Conservation (phyloP, 1,140 invertebrate genomes). For the Plutomurus gul region DNA sequence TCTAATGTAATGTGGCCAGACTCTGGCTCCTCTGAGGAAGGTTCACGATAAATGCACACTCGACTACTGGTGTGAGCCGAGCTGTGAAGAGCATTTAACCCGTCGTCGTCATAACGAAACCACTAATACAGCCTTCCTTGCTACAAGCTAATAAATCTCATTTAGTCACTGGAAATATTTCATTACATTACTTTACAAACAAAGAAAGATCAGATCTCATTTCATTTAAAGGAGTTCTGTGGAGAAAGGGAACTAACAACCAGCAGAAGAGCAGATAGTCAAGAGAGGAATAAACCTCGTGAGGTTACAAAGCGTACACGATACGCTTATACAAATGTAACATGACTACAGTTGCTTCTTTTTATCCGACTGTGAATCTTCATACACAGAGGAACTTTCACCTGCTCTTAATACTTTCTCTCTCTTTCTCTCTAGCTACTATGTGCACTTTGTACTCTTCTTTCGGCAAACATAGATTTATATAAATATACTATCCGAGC, state of each 20-base stretch:
- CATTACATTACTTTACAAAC: slow-evolving; percentile 36
- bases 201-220: slow-evolving; percentile 32
- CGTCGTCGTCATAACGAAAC: slow-evolving; percentile 19
- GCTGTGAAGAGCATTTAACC: slow-evolving; percentile 16
- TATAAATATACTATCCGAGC: too few species aligned
- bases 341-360: too few species aligned
- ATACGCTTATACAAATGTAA: too few species aligned
- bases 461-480: too few species aligned
- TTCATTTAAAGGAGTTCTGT: slow-evolving; percentile 20
- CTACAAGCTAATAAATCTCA: slow-evolving; percentile 33
- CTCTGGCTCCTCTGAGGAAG: not conserved
- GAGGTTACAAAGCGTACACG: too few species aligned
- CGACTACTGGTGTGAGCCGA: not conserved
- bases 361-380: too few species aligned
- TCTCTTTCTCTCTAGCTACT: too few species aligned
- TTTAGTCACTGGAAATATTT: slow-evolving; percentile 33
- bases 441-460: not conserved
- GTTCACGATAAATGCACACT: not conserved
- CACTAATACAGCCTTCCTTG: slow-evolving; percentile 15
- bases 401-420: too few species aligned
- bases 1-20: not conserved
- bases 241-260: not conserved
- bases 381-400: too few species aligned
- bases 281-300: too few species aligned
- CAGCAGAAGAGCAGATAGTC: too few species aligned